phyloP scores from a whole-genome alignment of 1,140 invertebrate species.

The Hydropsyche tenuis region DNA sequence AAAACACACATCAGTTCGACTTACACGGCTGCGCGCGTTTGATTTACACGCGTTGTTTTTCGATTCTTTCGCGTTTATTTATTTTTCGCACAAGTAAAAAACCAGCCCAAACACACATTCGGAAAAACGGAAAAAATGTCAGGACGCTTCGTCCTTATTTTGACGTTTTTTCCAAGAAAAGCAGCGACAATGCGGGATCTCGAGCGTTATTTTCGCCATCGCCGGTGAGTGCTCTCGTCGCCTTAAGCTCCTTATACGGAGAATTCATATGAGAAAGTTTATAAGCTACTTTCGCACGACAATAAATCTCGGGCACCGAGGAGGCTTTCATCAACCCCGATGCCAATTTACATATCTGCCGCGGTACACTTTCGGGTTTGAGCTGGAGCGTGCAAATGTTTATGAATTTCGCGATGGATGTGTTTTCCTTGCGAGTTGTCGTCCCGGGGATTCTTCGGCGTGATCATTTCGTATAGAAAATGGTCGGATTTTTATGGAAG shows the following conservation, averaged over 20 bases:
- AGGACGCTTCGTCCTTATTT: too few species aligned
- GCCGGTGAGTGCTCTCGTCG: slow-evolving; percentile 2
- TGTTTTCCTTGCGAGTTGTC: too few species aligned
- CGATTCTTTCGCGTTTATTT: neutral
- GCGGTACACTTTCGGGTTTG: too few species aligned
- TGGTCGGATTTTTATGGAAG: neutral
- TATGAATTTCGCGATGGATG: too few species aligned
- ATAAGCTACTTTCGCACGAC: slow-evolving; percentile 15
- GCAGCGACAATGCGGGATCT: too few species aligned
- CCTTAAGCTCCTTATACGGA: neutral
- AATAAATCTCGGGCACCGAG: neutral
- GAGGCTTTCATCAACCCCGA: neutral
- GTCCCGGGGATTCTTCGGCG: too few species aligned
- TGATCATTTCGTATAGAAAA: too few species aligned
- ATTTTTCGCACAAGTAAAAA: too few species aligned
- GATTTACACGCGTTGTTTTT: slow-evolving; percentile 1
- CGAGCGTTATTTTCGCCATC: neutral
- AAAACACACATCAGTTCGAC: slow-evolving; percentile 13
- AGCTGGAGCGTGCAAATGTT: too few species aligned
- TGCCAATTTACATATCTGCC: slow-evolving; percentile 8
- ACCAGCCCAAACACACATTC: too few species aligned
- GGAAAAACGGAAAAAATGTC: too few species aligned
- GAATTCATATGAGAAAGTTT: slow-evolving; percentile 10
- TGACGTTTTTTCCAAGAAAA: too few species aligned
- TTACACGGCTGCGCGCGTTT: slow-evolving; percentile 9